These are phyloP conservation scores for Cybosia mesomella DNA, from an alignment of 2,888 invertebrate species.

Conservation along the genomic window DNA sequence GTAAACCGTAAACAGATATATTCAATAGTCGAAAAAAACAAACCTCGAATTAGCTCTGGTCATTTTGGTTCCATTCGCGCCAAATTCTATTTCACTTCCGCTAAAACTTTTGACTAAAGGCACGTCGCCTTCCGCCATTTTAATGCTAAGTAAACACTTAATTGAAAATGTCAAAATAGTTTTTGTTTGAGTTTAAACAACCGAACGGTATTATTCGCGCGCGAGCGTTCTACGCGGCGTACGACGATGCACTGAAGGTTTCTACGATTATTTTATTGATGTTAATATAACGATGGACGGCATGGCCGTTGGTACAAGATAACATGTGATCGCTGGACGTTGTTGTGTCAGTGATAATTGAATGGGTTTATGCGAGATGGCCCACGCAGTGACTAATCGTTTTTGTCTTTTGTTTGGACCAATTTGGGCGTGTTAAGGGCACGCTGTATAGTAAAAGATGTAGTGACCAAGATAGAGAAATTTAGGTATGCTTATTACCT, in stretches of 20 bases:
- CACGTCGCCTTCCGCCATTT: slow-evolving; percentile 82
- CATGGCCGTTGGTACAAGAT: slow-evolving; percentile 71
- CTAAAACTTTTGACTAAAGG: slow-evolving; percentile 80
- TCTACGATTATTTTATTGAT: slow-evolving; percentile 79
- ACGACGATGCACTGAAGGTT: slow-evolving; percentile 69
- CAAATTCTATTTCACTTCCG: slow-evolving; percentile 79
- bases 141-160: slow-evolving; percentile 51
- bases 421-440: not conserved
- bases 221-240: slow-evolving; percentile 54
- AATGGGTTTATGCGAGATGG: slow-evolving; percentile 64
- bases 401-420: not conserved
- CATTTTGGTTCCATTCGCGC: slow-evolving; percentile 77
- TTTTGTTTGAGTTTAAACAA: slow-evolving; percentile 39
- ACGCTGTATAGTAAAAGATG: not conserved
- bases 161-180: slow-evolving; percentile 58
- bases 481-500: not conserved
- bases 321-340: slow-evolving; percentile 72
- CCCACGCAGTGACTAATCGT: slow-evolving; percentile 21
- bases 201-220: slow-evolving; percentile 35
- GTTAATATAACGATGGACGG: slow-evolving; percentile 76
- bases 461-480: not conserved
- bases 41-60: slow-evolving; percentile 80
- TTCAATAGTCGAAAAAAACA: slow-evolving; percentile 51
- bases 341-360: slow-evolving; percentile 80
- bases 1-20: slow-evolving; percentile 24